Evolutionary conservation across 35 echinoderm and acorn worm genomes (phyloP), one percentile per base, ranked within the genome.

Genomic region (Stichopus chloronotus): DNA sequence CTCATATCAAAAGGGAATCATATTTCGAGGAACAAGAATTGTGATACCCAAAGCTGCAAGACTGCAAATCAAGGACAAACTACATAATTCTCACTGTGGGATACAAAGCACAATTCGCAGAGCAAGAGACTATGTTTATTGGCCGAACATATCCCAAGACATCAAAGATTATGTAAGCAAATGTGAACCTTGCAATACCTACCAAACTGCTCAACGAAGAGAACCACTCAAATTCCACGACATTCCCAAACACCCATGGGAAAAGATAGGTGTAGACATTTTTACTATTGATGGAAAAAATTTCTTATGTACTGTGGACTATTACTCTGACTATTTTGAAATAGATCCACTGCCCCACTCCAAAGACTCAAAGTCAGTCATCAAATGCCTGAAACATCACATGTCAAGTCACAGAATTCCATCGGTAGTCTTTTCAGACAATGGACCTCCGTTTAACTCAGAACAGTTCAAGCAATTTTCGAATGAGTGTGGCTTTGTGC

Each of bases 281-380:
- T 94, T 94, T 21, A 82, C 84, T 16, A 16, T 94, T 6, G 92
- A 94, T 10, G 63, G 72, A n/a, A 12, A 77, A 22, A 72, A 92
- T 25, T 96, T 78, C 59, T 21, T 94, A 14, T 91, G 92, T n/a
- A 94, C 92, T 9, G 95, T 94, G 4, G 89, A 92, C 68, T 96
- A 96, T 60, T 90, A 90, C 74, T 96, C 92, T 1, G 92, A 96
- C 55, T 93, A 83, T 52, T 96, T 96, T 25, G 84, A 93, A 60
- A 76, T 93, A 9, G 94, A 96, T 53, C 12, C 69, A 9, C 30
- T 96, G 1, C 12, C 7, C 11, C 10, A 63, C 86, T 87, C 21
- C 12, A 94, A 88, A 8, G 86, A 77, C 10, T 5, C 85, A 90
- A 60, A 21, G 2, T n/a, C 78, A 13, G 43, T 94, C 76, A 86